phyloP scores from a whole-genome alignment of 2,113 vertebrate genomes.

The Rhinoderma darwinii region DNA sequence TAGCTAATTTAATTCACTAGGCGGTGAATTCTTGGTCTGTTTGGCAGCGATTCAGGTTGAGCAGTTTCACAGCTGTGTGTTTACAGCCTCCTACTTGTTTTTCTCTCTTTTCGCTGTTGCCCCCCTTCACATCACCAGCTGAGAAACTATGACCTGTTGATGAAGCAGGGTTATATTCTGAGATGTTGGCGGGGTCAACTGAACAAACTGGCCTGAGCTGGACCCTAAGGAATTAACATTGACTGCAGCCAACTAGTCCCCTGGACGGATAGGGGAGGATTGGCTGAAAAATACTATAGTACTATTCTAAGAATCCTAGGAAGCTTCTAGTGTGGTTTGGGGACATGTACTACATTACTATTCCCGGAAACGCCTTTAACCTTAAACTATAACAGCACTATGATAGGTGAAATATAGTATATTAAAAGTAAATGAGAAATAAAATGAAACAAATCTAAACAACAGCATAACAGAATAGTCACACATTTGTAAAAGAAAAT shows the following conservation, averaged over 20 bases:
- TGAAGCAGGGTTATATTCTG: neutral
- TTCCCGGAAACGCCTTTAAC: neutral
- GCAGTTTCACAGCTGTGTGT: slow-evolving; percentile 38
- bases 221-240: slow-evolving; percentile 2
- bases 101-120: neutral
- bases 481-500: too few relatives aligned
- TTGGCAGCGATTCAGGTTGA: slow-evolving; percentile 11
- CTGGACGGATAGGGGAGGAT: neutral
- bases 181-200: slow-evolving; percentile 18
- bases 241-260: neutral
- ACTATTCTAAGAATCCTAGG: slow-evolving; percentile 14
- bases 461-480: too few relatives aligned
- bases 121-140: neutral
- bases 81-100: slow-evolving; percentile 39
- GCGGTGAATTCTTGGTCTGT: slow-evolving; percentile 1
- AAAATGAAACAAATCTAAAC: too few relatives aligned
- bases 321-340: slow-evolving; percentile 11
- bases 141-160: slow-evolving; percentile 7
- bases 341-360: neutral
- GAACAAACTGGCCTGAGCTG: slow-evolving; percentile 11
- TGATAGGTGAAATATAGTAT: too few relatives aligned
- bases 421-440: too few relatives aligned
- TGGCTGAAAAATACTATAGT: slow-evolving; percentile 1
- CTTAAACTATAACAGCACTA: neutral
- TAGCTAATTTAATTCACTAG: neutral